Evolutionary conservation across 2,113 vertebrate species (phyloP).

Genomic region (Collichthys lucidus): DNA sequence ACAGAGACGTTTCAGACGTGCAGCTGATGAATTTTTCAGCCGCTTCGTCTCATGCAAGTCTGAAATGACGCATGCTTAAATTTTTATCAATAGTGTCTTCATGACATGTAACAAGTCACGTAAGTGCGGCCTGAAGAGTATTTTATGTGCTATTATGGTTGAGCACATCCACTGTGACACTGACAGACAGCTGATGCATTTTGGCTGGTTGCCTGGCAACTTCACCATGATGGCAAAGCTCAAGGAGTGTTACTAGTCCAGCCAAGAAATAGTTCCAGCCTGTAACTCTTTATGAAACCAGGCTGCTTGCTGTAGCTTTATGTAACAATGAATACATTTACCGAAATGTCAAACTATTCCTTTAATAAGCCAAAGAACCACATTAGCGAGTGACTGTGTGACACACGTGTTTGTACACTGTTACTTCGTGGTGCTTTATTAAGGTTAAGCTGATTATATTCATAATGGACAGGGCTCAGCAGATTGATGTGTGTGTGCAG

Average conservation of each 20-base stretch:
- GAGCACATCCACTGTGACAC: neutral
- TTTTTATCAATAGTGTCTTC: neutral
- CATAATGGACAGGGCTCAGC: neutral
- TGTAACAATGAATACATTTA: no score
- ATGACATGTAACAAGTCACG: neutral
- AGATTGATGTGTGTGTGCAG: neutral
- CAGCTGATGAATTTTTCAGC: neutral
- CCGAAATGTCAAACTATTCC: no score
- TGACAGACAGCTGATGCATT: no score
- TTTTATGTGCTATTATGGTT: neutral
- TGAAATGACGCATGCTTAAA: neutral
- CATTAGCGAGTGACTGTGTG: no score
- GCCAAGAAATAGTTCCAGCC: neutral
- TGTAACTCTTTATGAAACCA: no score
- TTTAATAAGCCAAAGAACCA: no score
- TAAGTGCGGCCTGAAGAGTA: neutral
- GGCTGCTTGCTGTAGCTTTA: no score
- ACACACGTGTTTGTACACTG: no score
- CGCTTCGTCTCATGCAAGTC: neutral
- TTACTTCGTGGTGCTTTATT: neutral
- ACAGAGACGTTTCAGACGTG: no score
- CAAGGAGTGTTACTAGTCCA: neutral
- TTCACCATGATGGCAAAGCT: neutral
- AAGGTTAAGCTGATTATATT: neutral
- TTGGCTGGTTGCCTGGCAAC: neutral